Base-by-base conservation (phyloP, 1,140 invertebrate genomes). In the Hypsibius dujardini region DNA sequence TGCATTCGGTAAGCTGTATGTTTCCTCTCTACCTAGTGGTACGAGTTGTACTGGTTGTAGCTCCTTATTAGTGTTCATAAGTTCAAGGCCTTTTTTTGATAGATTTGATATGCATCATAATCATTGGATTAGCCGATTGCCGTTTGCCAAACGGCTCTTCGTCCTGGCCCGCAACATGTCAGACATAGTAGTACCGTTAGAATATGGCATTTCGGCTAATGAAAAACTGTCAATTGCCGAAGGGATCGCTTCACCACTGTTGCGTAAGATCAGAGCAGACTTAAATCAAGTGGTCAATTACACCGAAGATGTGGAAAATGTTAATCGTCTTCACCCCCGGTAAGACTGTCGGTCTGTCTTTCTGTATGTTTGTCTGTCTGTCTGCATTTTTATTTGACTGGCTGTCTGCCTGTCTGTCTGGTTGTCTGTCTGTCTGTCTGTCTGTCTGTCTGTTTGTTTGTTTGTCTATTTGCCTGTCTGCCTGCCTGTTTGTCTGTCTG, bases 231-330 rank as follows among this genome's bases (percentile, higher is more conserved):
- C 91, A 2, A 98, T 99, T 74, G 92, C 92, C 1, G 91, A 28
- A 28, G 28, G 94, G 14, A 95, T 98, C 74, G 98, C 95, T 77
- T 92, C 92, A 0, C 95, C 96, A 2, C 80, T 99, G 46, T 80
- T 99, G 71, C 90, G 92, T 74, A 99, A 99, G 79, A 98, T 98
- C 72, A 84, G 90, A 74, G 90, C 91, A 2, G 95, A 98, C 82
- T 81, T 98, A 47, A 90, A 95, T 77, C 84, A 92, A 72, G 95
- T 95, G 78, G 90, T 94, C 62, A 88, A 90, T 77, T 73, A 77
- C 74, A 83, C 80, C 70, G 76, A 79, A 62, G 75, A 78, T 70
- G 79, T 83, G 70, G 93, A 95, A 81, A 91, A 86, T 72, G 90
- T 95, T 28, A 98, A 97, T 77, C 83, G 95, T 74, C 81, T 98